A percentile compares a stretch with the other conserved stretches of the same genome.
Evolutionary conservation across 2,113 vertebrate genomes (phyloP).

Genomic region (Labrus mixtus): DNA sequence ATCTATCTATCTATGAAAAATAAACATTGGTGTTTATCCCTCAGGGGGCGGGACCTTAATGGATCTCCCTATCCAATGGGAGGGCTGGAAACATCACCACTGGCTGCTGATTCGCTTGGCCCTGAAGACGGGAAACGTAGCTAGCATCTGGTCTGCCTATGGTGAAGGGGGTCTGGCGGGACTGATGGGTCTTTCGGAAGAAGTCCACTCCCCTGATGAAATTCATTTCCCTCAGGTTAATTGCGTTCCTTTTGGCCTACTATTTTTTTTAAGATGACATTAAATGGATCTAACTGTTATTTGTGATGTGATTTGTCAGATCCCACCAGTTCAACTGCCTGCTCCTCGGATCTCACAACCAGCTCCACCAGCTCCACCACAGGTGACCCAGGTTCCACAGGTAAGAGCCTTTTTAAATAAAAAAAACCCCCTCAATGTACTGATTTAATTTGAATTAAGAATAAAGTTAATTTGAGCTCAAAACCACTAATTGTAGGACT

Average conservation of each 20-base stretch:
- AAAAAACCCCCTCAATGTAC: no score
- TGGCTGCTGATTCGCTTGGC: constrained; percentile 89
- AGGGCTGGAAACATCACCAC: constrained; percentile 84
- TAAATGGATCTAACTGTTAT: background rate
- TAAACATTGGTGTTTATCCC: constrained; percentile 28
- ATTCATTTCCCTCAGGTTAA: constrained; percentile 63
- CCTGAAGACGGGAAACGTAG: constrained; percentile 86
- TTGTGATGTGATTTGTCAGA: constrained; percentile 54
- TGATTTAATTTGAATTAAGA: background rate
- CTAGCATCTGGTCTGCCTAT: constrained; percentile 81
- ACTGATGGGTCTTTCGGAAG: constrained; percentile 79
- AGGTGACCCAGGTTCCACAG: constrained; percentile 50
- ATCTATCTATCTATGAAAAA: background rate
- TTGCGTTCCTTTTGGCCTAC: background rate
- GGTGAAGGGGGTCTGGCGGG: constrained; percentile 80
- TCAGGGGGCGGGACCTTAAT: constrained; percentile 74
- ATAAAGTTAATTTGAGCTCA: background rate
- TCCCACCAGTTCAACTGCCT: constrained; percentile 45
- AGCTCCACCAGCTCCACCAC: constrained; percentile 46
- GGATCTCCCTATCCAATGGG: constrained; percentile 76
- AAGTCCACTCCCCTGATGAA: constrained; percentile 69
- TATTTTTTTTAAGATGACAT: background rate
- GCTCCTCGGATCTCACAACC: constrained; percentile 43
- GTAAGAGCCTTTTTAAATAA: constrained; percentile 21
- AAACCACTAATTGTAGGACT: no score